Base-by-base conservation (phyloP, 2,888 invertebrate genomes). In the Pogonocherus hispidulus region DNA sequence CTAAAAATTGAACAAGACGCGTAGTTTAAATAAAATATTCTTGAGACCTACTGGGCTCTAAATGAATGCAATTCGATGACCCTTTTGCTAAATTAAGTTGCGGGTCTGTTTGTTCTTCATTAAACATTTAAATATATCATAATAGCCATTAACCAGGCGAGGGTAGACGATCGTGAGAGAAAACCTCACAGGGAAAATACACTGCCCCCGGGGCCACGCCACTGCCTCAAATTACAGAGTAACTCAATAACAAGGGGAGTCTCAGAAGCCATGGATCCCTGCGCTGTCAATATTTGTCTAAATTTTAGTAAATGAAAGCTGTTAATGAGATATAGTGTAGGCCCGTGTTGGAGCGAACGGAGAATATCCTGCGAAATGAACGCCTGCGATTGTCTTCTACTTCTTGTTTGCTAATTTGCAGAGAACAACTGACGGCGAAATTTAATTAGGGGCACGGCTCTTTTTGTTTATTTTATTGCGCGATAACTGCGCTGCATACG, bases 281-380 rank as follows among this genome's bases (percentile, higher is more conserved):
- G 47, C 9, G 22, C 18, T 59, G 47, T 59, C 59, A 59, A 59
- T 59, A 59, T 59, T 59, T 59, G 59, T 27, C 59, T 46, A 19
- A 59, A 59, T 59, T 59, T 59, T 59, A 32, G 32, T 32, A 59
- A 59, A 59, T 59, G 59, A 46, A 32, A 47, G 23, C 16, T 20
- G 47, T 32, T 59, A 59, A 59, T 59, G 59, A 59, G 59, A 59
- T 47, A 32, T 35, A 47, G 44, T 20, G 6, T 18, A 8, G 16
- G 35, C 32, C 8, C 32, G 16, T 2, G 22, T 11, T 19, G 27
- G 44, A 19, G 14, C 6, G 16, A 16, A 19, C 16, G 9, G 16
- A 32, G 11, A 47, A 47, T 23, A 47, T 23, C 44, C 46, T 41
- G 23, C 27, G 46, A 47, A 59, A 47, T 19, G 59, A 57, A 44